phyloP scores from a whole-genome alignment of 1,140 invertebrate species.

The Saccostrea echinata region DNA sequence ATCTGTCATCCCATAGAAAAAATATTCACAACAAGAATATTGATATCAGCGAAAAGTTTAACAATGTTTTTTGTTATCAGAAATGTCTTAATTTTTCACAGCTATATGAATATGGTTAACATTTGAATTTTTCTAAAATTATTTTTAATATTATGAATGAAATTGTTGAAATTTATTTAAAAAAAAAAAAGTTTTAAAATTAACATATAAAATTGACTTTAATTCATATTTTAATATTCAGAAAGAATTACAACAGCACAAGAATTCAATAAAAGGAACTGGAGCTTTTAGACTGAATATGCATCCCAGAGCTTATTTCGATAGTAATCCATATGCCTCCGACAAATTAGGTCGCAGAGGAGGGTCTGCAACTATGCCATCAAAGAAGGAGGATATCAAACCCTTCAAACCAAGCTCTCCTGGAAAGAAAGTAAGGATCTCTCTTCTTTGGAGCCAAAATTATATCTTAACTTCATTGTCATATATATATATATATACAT shows the following conservation, averaged over 20 bases:
- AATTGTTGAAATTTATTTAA: not conserved
- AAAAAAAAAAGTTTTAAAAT: not conserved
- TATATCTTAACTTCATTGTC: not conserved
- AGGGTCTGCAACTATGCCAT: conserved; percentile 60
- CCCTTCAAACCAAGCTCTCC: conserved; percentile 79
- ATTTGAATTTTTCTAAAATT: too few relatives aligned
- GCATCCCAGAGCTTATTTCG: conserved; percentile 77
- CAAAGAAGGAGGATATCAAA: conserved; percentile 69
- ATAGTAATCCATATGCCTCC: conserved; percentile 75
- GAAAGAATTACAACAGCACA: conserved; percentile 75
- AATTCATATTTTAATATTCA: conserved; percentile 51
- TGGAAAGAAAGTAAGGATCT: conserved; percentile 72
- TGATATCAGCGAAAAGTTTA: too few relatives aligned
- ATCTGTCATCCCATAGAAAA: too few relatives aligned
- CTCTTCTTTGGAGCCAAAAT: not conserved
- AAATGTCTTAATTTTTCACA: too few relatives aligned
- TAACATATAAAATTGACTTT: not conserved
- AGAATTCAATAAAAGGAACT: conserved; percentile 71
- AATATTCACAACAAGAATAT: too few relatives aligned
- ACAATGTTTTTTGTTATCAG: too few relatives aligned
- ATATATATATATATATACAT: not conserved
- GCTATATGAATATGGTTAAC: too few relatives aligned
- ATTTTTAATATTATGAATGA: too few relatives aligned
- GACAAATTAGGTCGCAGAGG: conserved; percentile 71
- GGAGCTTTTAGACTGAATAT: conserved; percentile 77